A percentile compares a stretch with the other conserved stretches of the same genome.
phyloP scores from a whole-genome alignment of 2,797 vertebrate species.

The Arrhamphus sclerolepis region DNA sequence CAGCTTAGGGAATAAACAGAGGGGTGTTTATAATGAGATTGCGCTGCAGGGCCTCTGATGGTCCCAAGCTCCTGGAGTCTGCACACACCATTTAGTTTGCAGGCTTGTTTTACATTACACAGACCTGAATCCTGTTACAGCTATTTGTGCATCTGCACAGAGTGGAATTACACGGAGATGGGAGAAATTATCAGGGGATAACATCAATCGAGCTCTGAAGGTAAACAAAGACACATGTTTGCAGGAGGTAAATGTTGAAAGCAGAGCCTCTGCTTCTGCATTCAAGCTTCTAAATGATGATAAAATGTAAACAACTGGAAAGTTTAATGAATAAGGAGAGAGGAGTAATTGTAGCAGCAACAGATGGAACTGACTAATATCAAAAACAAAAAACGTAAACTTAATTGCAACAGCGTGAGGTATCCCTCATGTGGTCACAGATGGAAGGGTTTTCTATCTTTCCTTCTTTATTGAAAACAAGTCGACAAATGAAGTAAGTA shows the following conservation, averaged over 20 bases:
- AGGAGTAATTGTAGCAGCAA: conserved; percentile 9
- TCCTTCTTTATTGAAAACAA: background rate
- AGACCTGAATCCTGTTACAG: conserved; percentile 49
- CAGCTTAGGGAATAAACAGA: conserved; percentile 67
- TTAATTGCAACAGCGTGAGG: conserved; percentile 7
- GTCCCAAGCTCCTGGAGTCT: conserved; percentile 50
- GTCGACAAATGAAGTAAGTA: background rate
- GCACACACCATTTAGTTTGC: conserved; percentile 58
- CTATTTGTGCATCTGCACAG: conserved; percentile 55
- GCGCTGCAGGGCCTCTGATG: conserved; percentile 57
- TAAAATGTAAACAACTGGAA: conserved; percentile 3
- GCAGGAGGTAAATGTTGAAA: conserved; percentile 7
- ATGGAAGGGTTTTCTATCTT: background rate
- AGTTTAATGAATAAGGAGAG: conserved; percentile 7
- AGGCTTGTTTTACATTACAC: conserved; percentile 40
- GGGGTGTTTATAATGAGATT: conserved; percentile 73
- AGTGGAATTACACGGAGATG: conserved; percentile 36
- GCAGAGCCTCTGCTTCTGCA: background rate
- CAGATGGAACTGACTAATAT: conserved; percentile 8
- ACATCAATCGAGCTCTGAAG: conserved; percentile 45
- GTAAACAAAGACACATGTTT: conserved; percentile 51
- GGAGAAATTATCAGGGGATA: conserved; percentile 37
- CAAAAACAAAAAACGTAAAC: conserved; percentile 11
- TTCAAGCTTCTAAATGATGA: conserved; percentile 2
- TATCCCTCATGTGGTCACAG: conserved; percentile 5